Evolutionary conservation across 2,113 vertebrate genomes (phyloP).

Genomic region (Pimephales promelas): DNA sequence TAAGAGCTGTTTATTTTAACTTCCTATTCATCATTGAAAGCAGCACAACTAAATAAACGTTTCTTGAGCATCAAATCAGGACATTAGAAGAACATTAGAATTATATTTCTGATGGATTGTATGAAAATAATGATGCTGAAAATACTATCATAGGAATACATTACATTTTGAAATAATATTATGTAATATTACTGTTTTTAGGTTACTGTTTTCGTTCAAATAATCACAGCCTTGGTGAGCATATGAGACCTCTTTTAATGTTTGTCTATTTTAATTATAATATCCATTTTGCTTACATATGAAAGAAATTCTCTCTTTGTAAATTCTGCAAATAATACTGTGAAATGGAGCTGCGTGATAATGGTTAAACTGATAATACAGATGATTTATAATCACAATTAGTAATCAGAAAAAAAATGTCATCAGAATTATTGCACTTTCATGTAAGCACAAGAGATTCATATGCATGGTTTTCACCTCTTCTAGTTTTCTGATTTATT

Average conservation of each 20-base stretch:
- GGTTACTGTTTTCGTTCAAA: neutral
- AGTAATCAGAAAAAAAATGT: too few species aligned
- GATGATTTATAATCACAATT: too few species aligned
- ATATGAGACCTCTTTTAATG: neutral
- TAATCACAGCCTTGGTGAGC: neutral
- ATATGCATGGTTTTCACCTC: too few species aligned
- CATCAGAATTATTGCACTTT: too few species aligned
- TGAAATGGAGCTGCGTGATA: neutral
- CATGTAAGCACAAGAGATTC: too few species aligned
- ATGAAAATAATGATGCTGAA: neutral
- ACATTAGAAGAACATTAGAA: neutral
- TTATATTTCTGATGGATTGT: neutral
- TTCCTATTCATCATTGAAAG: too few species aligned
- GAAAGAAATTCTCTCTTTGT: neutral
- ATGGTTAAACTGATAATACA: too few species aligned
- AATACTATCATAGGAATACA: neutral
- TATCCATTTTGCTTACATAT: neutral
- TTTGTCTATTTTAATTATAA: neutral
- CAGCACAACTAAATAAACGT: neutral
- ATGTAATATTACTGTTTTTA: neutral
- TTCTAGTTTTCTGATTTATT: too few species aligned
- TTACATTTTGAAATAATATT: neutral
- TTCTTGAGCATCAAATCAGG: too few species aligned
- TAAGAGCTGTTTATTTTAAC: too few species aligned
- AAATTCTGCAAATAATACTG: neutral